Evolutionary conservation across 2,888 invertebrate genomes (phyloP), one percentile per base, ranked within the genome.

Genomic region (Orthonevra nobilis): DNA sequence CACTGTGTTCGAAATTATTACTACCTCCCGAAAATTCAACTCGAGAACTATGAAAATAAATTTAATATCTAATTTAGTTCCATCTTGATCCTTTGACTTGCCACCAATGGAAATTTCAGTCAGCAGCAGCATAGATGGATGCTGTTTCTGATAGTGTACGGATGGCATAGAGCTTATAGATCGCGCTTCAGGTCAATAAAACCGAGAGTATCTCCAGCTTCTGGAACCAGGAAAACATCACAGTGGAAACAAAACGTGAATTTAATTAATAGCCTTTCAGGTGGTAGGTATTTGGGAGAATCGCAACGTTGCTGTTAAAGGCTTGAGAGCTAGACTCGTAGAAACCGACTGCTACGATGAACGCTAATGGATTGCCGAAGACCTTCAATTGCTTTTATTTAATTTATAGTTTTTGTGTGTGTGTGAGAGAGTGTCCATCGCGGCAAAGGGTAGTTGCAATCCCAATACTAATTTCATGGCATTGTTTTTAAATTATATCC

Each of bases 401-500:
- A 64, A 64, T 64, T 73, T 64, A 69, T 63, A 38, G 38, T 46
- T 38, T 30, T 3, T 48, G 15, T 38, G 20, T 28, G 6, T 34
- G 32, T 7, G 9, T 63, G 12, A 38, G 36, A 23, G 14, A 17
- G 23, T 4, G 7, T 26, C 6, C 12, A 10, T 14, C 3, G 10
- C 3, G 17, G n/a, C n/a, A n/a, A n/a, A n/a, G 28, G 44, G 15
- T 69, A 15, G 63, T 69, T 50, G 58, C 50, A 56, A 54, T 46
- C 19, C 34, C 52, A 70, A 50, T 52, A 54, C 52, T 72, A 72
- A 72, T 77, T 64, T 77, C 64, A 72, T 60, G 52, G 52, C 32
- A 77, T 72, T 77, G 66, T 70, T 77, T 77, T 72, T 72, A 77
- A 72, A 77, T 77, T 72, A 77, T 54, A 66, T 72, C 54, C 64